Evolutionary conservation across 2,797 vertebrate species (phyloP), one percentile per base, ranked within the genome.

Genomic region (Coilia nasus): DNA sequence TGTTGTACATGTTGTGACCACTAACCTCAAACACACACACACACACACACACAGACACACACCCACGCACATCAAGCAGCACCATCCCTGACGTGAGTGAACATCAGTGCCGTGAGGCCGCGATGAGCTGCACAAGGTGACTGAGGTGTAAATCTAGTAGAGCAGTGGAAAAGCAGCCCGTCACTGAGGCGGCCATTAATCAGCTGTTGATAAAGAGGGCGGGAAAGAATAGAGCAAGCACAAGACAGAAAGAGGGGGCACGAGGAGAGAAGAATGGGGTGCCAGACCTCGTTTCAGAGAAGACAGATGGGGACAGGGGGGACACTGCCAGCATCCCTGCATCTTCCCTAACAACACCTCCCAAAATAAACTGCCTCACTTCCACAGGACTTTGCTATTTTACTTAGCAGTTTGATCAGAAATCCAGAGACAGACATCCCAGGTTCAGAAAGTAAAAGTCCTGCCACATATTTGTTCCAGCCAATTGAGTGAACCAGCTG

Each of bases 171-270:
- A 19, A 81, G 46, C 81, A 47, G 81, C n/a, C 44, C 81, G 25
- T 47, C 81, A 81, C 21, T n/a, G 44, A 6, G n/a, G 21, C 9
- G 17, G 23, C 25, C 44, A 12, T 56, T 54, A 56, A 81, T 47
- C 46, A 50, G 81, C 11, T 6, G 14, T 81, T 47, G 81, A 81
- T 56, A 81, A 81, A 44, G 81, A 81, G n/a, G 50, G 46, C 11
- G n/a, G 31, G 67, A 75, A 9, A 19, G 81, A 28, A 41, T 15
- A 46, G 35, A 46, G 46, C 11, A 31, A n/a, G 17, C 14, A 21
- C 19, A 6, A 81, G 75, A 21, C 1, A 81, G 41, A 6, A 0
- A 81, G 21, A 54, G n/a, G 21, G 14, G 35, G 71, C 31, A 19
- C 11, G 50, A 9, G 4, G 41, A 78, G 23, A 14, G 23, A 67